These are phyloP conservation scores for Cossypha niveicapilla DNA, from an alignment of 2,797 vertebrate genomes.

Conservation along the genomic window DNA sequence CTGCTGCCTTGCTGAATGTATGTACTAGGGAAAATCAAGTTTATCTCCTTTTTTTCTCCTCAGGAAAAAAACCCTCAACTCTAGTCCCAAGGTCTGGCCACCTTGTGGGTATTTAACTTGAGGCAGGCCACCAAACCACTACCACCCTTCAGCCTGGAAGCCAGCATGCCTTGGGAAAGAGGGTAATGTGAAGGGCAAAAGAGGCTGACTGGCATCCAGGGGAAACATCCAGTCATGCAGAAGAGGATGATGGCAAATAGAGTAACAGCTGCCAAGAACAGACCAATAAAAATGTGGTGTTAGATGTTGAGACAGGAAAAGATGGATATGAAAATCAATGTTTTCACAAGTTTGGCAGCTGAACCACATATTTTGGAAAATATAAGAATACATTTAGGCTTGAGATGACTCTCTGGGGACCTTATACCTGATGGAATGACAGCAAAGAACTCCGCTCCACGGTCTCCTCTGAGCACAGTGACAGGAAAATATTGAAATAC, in stretches of 20 bases:
- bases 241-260: background rate
- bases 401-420: background rate
- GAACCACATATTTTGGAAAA: background rate
- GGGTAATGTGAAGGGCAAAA: background rate
- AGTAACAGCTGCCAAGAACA: background rate
- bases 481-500: background rate
- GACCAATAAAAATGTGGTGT: background rate
- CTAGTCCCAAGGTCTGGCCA: background rate
- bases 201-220: background rate
- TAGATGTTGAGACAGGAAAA: background rate
- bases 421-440: background rate
- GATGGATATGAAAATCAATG: background rate
- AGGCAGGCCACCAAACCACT: background rate
- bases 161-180: background rate
- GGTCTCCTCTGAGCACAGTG: background rate
- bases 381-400: background rate
- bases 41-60: background rate
- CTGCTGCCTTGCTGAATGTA: background rate
- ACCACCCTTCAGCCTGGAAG: background rate
- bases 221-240: background rate
- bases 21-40: background rate
- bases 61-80: background rate
- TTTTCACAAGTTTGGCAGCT: background rate
- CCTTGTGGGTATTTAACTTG: background rate
- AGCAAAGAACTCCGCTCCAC: background rate